These are phyloP conservation scores for Benitochromis conjunctus DNA, from an alignment of 2,113 vertebrate genomes.

Conservation along the genomic window DNA sequence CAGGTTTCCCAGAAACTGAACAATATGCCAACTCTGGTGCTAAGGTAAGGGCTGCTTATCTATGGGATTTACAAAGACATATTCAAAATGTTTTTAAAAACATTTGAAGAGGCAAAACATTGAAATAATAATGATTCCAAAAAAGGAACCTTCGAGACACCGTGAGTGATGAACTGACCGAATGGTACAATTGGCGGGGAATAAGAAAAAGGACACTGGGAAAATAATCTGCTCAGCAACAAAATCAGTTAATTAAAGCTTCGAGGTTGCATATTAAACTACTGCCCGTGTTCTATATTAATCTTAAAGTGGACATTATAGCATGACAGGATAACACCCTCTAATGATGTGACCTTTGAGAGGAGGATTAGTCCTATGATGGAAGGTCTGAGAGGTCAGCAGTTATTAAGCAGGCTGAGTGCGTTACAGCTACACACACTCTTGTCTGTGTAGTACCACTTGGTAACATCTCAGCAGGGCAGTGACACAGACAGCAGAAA, in stretches of 20 bases:
- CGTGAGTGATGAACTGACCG: not conserved
- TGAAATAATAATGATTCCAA: not conserved
- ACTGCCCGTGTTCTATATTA: not conserved
- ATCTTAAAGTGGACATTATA: not conserved
- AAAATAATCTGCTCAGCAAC: not conserved
- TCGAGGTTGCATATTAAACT: not conserved
- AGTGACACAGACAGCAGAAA: not conserved
- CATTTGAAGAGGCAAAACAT: not conserved
- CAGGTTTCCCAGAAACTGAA: not conserved
- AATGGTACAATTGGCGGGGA: not conserved
- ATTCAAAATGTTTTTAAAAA: not conserved
- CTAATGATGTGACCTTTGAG: slow-evolving; percentile 19
- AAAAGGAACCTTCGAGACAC: not conserved
- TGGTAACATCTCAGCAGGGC: slow-evolving; percentile 23
- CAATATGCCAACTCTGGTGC: not conserved
- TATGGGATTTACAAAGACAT: not conserved
- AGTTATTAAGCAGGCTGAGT: not conserved
- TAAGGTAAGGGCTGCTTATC: not conserved
- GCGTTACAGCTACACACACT: not conserved
- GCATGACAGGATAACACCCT: not conserved
- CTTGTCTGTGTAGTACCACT: slow-evolving; percentile 17
- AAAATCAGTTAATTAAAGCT: not conserved
- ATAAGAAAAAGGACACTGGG: not conserved
- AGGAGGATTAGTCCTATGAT: slow-evolving; percentile 27
- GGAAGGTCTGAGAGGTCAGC: slow-evolving; percentile 1